Conservation (phyloP, 2,888 invertebrate genomes). For the Drosophila stalkeri region DNA sequence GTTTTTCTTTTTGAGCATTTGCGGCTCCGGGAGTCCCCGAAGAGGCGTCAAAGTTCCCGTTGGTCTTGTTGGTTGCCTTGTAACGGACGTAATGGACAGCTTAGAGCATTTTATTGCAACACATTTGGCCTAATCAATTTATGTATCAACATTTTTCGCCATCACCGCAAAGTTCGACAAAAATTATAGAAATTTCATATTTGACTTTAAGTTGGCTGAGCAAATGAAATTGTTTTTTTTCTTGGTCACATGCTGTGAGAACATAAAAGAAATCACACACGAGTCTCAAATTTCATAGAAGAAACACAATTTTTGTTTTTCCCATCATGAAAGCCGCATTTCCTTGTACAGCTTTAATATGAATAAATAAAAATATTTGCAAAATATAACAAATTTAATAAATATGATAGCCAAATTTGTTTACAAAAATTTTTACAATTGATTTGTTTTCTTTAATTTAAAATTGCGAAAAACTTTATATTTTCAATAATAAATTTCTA, state of each 20-base stretch:
- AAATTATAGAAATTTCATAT: conserved; percentile 39
- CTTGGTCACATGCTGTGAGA: conserved; percentile 41
- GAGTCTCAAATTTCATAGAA: conserved; percentile 26
- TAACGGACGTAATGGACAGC: conserved; percentile 62
- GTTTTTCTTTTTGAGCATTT: conserved; percentile 15
- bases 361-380: neutral
- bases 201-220: conserved; percentile 30
- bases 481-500: neutral
- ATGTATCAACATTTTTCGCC: conserved; percentile 33
- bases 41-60: conserved; percentile 41
- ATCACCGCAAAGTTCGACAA: conserved; percentile 21
- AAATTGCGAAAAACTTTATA: too few species aligned
- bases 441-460: neutral
- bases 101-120: conserved; percentile 52
- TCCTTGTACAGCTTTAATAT: neutral
- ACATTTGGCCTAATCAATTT: conserved; percentile 61
- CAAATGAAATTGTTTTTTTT: conserved; percentile 4
- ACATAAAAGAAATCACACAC: conserved; percentile 38
- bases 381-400: neutral
- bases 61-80: conserved; percentile 13
- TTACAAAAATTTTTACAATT: neutral
- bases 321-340: neutral
- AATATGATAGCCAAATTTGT: neutral
- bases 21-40: conserved; percentile 52
- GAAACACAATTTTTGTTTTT: neutral